phyloP scores from a whole-genome alignment of 1,140 invertebrate species.

The Drosophila aff. region DNA sequence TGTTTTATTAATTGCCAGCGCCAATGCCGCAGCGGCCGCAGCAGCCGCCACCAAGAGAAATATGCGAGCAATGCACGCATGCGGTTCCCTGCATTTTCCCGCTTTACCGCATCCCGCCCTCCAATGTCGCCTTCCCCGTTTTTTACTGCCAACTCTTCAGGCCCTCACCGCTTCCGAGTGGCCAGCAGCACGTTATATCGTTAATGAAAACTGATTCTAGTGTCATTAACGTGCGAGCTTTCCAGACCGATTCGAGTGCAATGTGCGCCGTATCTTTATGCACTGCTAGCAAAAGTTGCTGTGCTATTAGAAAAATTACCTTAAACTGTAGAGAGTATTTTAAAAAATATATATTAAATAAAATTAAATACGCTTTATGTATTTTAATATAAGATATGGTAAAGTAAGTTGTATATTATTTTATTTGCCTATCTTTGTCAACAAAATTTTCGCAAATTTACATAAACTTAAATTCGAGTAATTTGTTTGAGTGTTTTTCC shows the following conservation, averaged over 20 bases:
- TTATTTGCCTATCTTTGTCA: background rate
- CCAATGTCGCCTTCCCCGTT: background rate
- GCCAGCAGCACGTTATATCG: constrained; percentile 65
- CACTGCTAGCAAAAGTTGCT: background rate
- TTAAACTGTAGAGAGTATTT: background rate
- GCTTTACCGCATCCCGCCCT: background rate
- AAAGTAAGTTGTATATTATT: too few relatives aligned
- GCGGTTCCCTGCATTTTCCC: constrained; percentile 47
- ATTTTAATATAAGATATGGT: background rate
- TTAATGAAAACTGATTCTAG: constrained; percentile 84
- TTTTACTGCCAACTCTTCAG: constrained; percentile 18
- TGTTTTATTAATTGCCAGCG: constrained; percentile 80
- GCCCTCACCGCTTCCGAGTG: constrained; percentile 39
- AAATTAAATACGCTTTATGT: background rate
- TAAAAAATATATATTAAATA: background rate
- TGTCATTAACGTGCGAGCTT: constrained; percentile 80
- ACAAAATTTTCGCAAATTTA: too few relatives aligned
- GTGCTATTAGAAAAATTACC: background rate
- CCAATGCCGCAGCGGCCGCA: constrained; percentile 59
- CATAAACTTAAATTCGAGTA: background rate
- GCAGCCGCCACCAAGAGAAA: constrained; percentile 63
- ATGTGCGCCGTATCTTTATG: constrained; percentile 36
- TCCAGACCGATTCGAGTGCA: constrained; percentile 70
- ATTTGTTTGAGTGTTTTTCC: background rate
- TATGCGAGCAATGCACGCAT: constrained; percentile 76